A percentile compares a stretch with the other conserved stretches of the same genome.
Evolutionary conservation across 2,797 vertebrate species (phyloP).

Genomic region (Spinus olivaceus): DNA sequence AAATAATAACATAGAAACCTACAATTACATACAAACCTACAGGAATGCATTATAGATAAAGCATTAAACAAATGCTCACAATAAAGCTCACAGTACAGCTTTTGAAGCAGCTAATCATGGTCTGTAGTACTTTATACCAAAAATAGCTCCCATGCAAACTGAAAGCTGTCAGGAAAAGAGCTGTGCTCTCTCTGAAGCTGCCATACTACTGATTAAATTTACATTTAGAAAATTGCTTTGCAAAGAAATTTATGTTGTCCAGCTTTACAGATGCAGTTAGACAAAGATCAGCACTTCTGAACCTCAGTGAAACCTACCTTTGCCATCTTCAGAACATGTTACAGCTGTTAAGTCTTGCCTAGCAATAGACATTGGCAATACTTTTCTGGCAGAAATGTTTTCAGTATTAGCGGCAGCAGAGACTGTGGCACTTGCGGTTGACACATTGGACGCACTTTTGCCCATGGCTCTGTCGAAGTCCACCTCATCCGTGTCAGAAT

Average conservation of each 20-base stretch:
- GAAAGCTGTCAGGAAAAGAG: background rate
- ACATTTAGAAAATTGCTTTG: background rate
- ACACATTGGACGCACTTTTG: slow-evolving; percentile 76
- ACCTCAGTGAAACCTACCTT: slow-evolving; percentile 80
- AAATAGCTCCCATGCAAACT: background rate
- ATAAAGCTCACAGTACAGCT: background rate
- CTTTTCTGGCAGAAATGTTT: slow-evolving; percentile 81
- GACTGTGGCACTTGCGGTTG: slow-evolving; percentile 85
- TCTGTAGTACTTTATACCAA: background rate
- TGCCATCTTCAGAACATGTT: slow-evolving; percentile 65
- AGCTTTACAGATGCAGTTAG: background rate
- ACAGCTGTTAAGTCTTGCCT: slow-evolving; percentile 75
- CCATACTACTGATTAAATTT: background rate
- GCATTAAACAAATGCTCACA: background rate
- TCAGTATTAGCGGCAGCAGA: slow-evolving; percentile 76
- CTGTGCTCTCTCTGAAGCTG: background rate
- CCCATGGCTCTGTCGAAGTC: slow-evolving; percentile 64
- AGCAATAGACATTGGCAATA: slow-evolving; percentile 89
- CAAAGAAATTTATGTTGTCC: background rate
- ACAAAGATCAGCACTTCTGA: background rate
- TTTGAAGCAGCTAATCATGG: background rate
- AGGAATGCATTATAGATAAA: background rate
- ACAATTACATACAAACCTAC: background rate
- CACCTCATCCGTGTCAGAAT: slow-evolving; percentile 85
- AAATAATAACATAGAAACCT: background rate